Evolutionary conservation across 1,140 invertebrate species (phyloP).

Genomic region (Charaxes varanes): DNA sequence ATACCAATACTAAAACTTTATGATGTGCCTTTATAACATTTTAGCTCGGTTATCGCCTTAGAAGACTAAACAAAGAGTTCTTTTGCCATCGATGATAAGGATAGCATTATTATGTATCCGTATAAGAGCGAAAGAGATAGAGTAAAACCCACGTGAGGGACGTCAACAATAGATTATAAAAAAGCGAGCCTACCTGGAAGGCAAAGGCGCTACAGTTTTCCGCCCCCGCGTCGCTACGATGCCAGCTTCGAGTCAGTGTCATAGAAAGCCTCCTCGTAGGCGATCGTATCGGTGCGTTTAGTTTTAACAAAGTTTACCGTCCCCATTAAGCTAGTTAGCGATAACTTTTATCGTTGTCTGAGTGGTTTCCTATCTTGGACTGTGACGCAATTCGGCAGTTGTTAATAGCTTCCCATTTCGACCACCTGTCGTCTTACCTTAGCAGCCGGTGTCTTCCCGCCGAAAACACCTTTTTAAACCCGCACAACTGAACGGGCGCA

Average conservation of each 20-base stretch:
- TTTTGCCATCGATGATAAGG: constrained; percentile 26
- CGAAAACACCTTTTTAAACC: constrained; percentile 25
- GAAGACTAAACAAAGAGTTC: constrained; percentile 60
- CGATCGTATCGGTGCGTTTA: constrained; percentile 25
- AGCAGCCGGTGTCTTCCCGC: constrained; percentile 49
- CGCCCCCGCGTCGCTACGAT: constrained; percentile 32
- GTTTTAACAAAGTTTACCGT: constrained; percentile 12
- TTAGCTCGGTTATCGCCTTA: constrained; percentile 41
- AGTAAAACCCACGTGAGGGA: constrained; percentile 50
- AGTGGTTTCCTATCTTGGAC: constrained; percentile 22
- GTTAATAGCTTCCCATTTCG: constrained; percentile 27
- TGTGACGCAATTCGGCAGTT: constrained; percentile 35
- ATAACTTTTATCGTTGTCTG: constrained; percentile 20
- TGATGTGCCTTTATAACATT: constrained; percentile 12
- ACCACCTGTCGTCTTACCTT: constrained; percentile 46
- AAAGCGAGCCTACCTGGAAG: constrained; percentile 60
- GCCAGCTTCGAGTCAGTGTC: constrained; percentile 40
- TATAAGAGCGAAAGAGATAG: constrained; percentile 33
- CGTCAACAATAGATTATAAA: constrained; percentile 64
- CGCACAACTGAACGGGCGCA: constrained; percentile 8
- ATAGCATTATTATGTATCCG: constrained; percentile 14
- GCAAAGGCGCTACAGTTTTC: constrained; percentile 41
- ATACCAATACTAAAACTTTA: constrained; percentile 27
- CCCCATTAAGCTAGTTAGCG: constrained; percentile 20
- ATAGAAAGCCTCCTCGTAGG: constrained; percentile 38